Base-by-base conservation (phyloP, 2,797 vertebrate species). In the Helarctos malayanus region DNA sequence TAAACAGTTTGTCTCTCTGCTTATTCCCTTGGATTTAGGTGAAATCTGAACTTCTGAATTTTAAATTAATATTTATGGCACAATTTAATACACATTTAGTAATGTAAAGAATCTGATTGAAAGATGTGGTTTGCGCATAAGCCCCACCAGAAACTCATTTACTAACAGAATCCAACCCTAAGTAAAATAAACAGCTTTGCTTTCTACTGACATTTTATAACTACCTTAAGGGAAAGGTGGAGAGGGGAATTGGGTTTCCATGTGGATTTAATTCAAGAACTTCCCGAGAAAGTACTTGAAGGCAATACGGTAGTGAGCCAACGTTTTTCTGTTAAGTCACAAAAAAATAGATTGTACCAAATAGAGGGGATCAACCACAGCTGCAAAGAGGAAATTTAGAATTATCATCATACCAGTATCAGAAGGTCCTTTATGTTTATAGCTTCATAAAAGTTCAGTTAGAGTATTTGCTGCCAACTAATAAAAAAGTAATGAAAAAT, bases 311-410 rank as follows among this genome's bases (percentile, higher is more conserved):
- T 98, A 98, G 98, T 98, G 98, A 97, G 98, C 98, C 98, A 98
- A 98, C 98, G 97, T 98, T 98, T 98, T 97, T 98, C 97, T 97
- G 97, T 97, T 98, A 98, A 98, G 97, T 98, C 97, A 97, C 97
- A 98, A 80, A 97, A 98, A 98, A 88, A 97, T 85, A 93, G 90
- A 63, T 96, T 97, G 93, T 7, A 98, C 97, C 96, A 98, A 98
- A 99, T 98, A 96, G 96, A 97, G 69, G 97, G 98, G 98, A 99
- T 99, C 98, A 99, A 98, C 97, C 98, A 97, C 98, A 99, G 98
- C 98, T 98, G 98, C 98, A 98, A 98, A 98, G 98, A 99, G 98
- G 98, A 99, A 99, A 99, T 99, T 99, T 98, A 98, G 98, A 98
- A 99, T 99, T 98, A 98, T 99, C 98, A 98, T 99, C 98, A 97